Conservation (phyloP, 2,888 invertebrate species). For the Lottia gigantea region DNA sequence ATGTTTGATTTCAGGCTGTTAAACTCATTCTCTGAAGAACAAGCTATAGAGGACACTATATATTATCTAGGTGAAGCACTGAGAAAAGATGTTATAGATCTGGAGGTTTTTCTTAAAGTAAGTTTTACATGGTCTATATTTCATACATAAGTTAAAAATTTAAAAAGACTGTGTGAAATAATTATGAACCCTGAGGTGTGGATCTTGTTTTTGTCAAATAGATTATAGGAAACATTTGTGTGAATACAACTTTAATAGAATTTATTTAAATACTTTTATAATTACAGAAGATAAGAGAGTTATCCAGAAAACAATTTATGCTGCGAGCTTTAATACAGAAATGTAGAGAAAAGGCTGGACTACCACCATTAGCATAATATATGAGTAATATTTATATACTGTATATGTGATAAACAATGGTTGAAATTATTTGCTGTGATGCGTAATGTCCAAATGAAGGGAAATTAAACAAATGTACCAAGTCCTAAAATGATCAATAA, state of each 20-base stretch:
- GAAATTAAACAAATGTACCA: too few relatives aligned
- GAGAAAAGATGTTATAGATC: slow-evolving; percentile 89
- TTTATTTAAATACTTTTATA: slow-evolving; percentile 20
- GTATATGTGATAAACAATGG: slow-evolving; percentile 1
- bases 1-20: slow-evolving; percentile 75
- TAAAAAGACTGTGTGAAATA: too few relatives aligned
- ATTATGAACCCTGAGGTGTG: too few relatives aligned
- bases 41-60: slow-evolving; percentile 97
- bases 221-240: too few relatives aligned
- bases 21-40: slow-evolving; percentile 96
- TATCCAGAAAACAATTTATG: slow-evolving; percentile 96
- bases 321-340: slow-evolving; percentile 95
- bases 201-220: too few relatives aligned
- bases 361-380: slow-evolving; percentile 64
- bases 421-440: background rate
- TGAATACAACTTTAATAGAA: background rate
- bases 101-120: slow-evolving; percentile 92
- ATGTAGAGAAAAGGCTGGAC: slow-evolving; percentile 91
- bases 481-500: too few relatives aligned
- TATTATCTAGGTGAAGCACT: slow-evolving; percentile 97
- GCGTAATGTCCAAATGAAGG: background rate
- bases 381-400: background rate
- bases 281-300: slow-evolving; percentile 85
- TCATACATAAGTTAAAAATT: too few relatives aligned
- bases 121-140: too few relatives aligned